phyloP scores from a whole-genome alignment of 2,113 vertebrate species.

The Sinocyclocheilus anshuiensis region DNA sequence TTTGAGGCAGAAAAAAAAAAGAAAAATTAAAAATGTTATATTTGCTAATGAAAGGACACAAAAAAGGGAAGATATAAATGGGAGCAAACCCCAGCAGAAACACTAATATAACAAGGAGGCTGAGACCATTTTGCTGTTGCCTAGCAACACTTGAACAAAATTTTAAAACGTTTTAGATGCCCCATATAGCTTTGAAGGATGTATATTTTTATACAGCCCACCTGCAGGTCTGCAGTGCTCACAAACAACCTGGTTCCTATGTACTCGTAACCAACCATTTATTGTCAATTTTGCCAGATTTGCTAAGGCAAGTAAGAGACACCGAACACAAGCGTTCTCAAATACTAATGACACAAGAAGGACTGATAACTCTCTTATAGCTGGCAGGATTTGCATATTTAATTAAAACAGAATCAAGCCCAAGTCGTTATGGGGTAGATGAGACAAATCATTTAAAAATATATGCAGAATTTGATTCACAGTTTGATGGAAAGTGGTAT shows the following conservation, averaged over 20 bases:
- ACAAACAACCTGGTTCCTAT: neutral
- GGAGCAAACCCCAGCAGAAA: constrained; percentile 73
- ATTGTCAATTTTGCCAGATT: neutral
- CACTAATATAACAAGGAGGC: constrained; percentile 63
- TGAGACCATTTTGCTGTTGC: constrained; percentile 78
- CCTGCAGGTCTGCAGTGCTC: constrained; percentile 60
- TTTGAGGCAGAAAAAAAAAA: neutral
- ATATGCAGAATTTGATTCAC: neutral
- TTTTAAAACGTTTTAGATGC: constrained; percentile 74
- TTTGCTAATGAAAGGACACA: constrained; percentile 41
- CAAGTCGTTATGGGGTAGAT: constrained; percentile 8
- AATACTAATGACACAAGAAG: neutral
- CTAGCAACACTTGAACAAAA: constrained; percentile 82
- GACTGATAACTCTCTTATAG: constrained; percentile 5
- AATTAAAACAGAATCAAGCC: constrained; percentile 41
- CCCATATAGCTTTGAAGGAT: constrained; percentile 72
- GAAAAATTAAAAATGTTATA: neutral
- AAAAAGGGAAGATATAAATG: constrained; percentile 74
- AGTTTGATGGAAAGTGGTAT: neutral
- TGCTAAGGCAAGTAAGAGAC: neutral
- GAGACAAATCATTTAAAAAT: constrained; percentile 61
- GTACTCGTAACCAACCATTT: neutral
- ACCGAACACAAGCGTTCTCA: neutral
- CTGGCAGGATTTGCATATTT: constrained; percentile 40
- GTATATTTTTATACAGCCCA: constrained; percentile 74